Evolutionary conservation across 2,113 vertebrate genomes (phyloP).

Genomic region (Peromyscus leucopus): DNA sequence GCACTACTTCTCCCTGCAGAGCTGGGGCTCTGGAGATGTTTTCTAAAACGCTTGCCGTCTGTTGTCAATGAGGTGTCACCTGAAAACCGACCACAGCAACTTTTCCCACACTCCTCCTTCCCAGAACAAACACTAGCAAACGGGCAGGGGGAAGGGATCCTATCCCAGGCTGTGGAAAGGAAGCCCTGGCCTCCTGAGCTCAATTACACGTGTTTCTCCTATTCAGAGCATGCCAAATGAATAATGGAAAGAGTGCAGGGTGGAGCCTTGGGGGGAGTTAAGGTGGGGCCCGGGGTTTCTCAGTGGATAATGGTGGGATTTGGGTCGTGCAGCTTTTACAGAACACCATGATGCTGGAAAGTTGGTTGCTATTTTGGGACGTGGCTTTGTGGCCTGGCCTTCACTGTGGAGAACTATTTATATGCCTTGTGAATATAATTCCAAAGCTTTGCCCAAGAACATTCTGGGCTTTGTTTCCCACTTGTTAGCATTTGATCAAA

Average conservation of each 20-base stretch:
- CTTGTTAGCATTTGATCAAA: background rate
- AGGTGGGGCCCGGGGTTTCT: background rate
- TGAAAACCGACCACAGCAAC: background rate
- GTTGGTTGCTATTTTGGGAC: conserved; percentile 24
- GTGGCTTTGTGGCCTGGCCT: background rate
- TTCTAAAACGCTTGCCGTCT: background rate
- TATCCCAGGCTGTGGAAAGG: background rate
- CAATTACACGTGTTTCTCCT: background rate
- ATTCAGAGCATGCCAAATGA: background rate
- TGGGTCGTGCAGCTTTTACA: background rate
- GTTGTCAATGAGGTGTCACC: background rate
- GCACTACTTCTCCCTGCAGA: background rate
- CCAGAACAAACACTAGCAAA: background rate
- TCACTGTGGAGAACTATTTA: background rate
- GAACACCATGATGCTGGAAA: background rate
- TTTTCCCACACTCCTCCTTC: background rate
- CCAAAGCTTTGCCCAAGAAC: conserved; percentile 8
- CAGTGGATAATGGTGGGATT: background rate
- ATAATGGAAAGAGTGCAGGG: background rate
- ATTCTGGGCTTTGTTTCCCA: background rate
- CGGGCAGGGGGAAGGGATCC: background rate
- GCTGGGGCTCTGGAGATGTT: background rate
- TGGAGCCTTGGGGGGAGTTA: background rate
- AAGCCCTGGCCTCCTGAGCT: background rate
- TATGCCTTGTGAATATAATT: background rate